These are phyloP conservation scores for Scolopax rusticola DNA, from an alignment of 2,797 vertebrate species.

Conservation along the genomic window DNA sequence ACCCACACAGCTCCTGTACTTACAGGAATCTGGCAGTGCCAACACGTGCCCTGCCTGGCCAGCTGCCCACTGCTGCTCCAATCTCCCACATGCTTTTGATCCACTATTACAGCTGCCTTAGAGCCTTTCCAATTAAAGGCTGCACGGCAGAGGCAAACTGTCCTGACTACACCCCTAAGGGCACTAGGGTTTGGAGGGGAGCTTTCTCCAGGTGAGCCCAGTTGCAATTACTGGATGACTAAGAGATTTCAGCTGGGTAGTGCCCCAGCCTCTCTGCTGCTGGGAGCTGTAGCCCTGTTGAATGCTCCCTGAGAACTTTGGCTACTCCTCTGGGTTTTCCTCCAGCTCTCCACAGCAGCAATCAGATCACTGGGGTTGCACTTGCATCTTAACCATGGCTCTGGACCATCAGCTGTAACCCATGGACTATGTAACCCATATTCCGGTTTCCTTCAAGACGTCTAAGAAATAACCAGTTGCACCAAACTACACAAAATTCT, in stretches of 20 bases:
- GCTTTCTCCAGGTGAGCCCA: background rate
- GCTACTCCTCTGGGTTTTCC: background rate
- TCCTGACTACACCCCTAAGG: background rate
- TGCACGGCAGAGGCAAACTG: background rate
- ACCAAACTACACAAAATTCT: background rate
- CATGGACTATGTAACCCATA: background rate
- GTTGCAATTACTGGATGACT: background rate
- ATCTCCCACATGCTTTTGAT: background rate
- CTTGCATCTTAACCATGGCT: background rate
- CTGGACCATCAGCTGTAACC: background rate
- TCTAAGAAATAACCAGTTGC: background rate
- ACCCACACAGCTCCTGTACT: background rate
- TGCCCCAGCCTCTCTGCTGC: background rate
- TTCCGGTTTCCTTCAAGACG: background rate
- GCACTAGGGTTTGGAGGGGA: background rate
- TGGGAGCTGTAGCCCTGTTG: background rate
- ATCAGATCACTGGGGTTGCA: fast-evolving
- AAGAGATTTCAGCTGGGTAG: background rate
- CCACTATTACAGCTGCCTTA: background rate
- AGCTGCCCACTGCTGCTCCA: background rate
- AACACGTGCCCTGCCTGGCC: background rate
- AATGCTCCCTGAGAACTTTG: background rate
- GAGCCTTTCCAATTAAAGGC: background rate
- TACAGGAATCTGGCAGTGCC: background rate
- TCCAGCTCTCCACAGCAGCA: background rate